These are phyloP conservation scores for Burhinus oedicnemus DNA, from an alignment of 2,113 vertebrate species.

Conservation along the genomic window DNA sequence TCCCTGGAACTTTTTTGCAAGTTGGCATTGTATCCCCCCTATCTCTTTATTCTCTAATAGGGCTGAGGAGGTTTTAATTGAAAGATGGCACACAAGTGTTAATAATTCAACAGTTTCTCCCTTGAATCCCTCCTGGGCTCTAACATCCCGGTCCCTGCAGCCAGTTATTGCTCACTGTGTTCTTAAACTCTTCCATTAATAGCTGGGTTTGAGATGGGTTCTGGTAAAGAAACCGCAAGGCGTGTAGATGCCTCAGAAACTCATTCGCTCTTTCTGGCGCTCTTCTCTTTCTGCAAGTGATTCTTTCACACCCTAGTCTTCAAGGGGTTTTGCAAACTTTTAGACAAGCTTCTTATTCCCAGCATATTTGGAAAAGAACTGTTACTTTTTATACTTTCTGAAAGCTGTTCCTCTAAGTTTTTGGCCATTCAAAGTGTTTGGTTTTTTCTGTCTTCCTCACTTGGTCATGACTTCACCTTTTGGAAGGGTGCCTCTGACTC, in stretches of 20 bases:
- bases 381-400: slow-evolving; percentile 8
- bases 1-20: neutral
- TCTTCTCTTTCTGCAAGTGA: neutral
- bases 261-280: neutral
- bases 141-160: neutral
- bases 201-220: neutral
- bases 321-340: neutral
- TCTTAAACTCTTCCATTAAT: neutral
- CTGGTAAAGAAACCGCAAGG: neutral
- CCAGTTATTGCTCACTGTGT: neutral
- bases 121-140: neutral
- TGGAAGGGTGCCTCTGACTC: slow-evolving; percentile 27
- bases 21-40: neutral
- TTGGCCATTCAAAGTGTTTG: slow-evolving; percentile 21
- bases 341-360: neutral
- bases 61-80: neutral
- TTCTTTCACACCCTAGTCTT: neutral
- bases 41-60: neutral
- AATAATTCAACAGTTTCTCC: neutral
- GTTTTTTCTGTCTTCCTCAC: slow-evolving; percentile 22
- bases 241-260: neutral
- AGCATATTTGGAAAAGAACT: neutral
- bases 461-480: slow-evolving; percentile 49
- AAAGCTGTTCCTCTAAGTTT: neutral
- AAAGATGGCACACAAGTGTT: neutral